phyloP scores from a whole-genome alignment of 2,113 vertebrate species.

The Chamaea fasciata region DNA sequence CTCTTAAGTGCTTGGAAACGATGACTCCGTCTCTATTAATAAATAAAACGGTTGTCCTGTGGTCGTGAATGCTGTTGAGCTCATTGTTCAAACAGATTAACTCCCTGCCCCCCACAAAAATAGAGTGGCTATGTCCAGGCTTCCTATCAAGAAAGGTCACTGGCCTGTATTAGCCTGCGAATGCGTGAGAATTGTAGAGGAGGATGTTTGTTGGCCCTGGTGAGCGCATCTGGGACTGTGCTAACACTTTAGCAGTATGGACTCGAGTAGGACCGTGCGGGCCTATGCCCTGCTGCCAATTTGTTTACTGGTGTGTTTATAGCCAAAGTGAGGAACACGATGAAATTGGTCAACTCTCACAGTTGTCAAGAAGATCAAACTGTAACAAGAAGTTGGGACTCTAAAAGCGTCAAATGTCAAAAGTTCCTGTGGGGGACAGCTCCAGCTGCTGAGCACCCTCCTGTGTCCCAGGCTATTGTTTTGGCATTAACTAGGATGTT shows the following conservation, averaged over 20 bases:
- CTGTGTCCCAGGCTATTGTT: conserved; percentile 18
- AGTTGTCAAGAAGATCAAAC: not conserved
- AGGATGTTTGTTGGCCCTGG: not conserved
- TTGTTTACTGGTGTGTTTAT: not conserved
- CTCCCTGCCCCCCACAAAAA: not conserved
- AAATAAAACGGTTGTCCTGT: not conserved
- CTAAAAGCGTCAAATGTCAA: conserved; percentile 6
- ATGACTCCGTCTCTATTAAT: not conserved
- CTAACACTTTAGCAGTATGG: not conserved
- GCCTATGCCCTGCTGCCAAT: not conserved
- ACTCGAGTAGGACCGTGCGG: rapidly evolving
- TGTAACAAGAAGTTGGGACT: not conserved
- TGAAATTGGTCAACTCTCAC: not conserved
- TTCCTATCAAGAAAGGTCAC: conserved; percentile 36
- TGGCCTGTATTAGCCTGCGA: not conserved
- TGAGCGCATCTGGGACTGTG: not conserved
- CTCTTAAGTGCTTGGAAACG: not conserved
- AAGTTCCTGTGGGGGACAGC: not conserved
- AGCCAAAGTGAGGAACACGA: not conserved
- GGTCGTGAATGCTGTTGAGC: not conserved
- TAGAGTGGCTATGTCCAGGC: not conserved
- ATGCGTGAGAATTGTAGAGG: not conserved
- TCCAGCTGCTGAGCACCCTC: not conserved
- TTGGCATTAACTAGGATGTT: not conserved
- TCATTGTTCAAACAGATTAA: conserved; percentile 37